A percentile compares a stretch with the other conserved stretches of the same genome.
Evolutionary conservation across 1,140 invertebrate species (phyloP).

Genomic region (Lutraria rhynchaena): DNA sequence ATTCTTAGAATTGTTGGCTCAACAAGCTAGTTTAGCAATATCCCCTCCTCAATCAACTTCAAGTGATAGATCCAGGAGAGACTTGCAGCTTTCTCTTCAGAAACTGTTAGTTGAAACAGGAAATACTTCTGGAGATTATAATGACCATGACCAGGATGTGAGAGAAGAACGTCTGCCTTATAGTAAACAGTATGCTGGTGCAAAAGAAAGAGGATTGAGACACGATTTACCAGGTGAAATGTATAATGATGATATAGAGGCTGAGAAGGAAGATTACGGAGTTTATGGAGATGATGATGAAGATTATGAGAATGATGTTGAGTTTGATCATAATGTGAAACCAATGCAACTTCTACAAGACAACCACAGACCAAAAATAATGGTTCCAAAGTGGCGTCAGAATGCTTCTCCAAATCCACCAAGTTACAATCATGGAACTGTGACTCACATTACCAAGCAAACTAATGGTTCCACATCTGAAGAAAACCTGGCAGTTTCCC

Average conservation of each 20-base stretch:
- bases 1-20: conserved; percentile 43
- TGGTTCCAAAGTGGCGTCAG: conserved; percentile 59
- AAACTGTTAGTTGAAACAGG: conserved; percentile 43
- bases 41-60: conserved; percentile 51
- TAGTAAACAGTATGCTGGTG: conserved; percentile 42
- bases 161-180: conserved; percentile 36
- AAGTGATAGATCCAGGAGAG: conserved; percentile 46
- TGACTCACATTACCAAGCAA: conserved; percentile 18
- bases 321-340: conserved; percentile 46
- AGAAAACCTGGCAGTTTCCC: conserved; percentile 50
- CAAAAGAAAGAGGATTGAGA: conserved; percentile 44
- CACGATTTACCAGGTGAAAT: conserved; percentile 28
- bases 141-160: conserved; percentile 6
- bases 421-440: conserved; percentile 25
- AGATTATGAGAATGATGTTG: conserved; percentile 41
- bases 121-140: conserved; percentile 15
- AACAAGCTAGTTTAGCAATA: conserved; percentile 47
- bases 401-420: conserved; percentile 54
- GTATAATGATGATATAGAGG: conserved; percentile 4
- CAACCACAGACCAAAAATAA: conserved; percentile 54
- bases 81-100: conserved; percentile 51
- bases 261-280: conserved; percentile 49
- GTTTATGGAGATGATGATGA: conserved; percentile 59
- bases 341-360: conserved; percentile 50
- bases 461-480: conserved; percentile 23